These are phyloP conservation scores for Orycteropus afer DNA, from an alignment of 2,113 vertebrate genomes.

Conservation along the genomic window DNA sequence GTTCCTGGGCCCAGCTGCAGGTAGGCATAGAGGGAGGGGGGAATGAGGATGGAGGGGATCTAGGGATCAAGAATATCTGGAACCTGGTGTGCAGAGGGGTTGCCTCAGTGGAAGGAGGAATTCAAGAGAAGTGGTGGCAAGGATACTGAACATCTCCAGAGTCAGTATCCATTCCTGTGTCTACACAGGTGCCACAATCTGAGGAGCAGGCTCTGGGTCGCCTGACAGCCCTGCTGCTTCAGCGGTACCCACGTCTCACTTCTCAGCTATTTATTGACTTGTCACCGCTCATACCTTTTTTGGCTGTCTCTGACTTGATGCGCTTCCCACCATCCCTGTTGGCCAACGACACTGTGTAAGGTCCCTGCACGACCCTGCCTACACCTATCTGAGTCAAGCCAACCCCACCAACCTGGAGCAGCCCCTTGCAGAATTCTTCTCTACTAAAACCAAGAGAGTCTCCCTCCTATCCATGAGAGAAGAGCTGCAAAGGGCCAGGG, in stretches of 20 bases:
- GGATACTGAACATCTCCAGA: background rate
- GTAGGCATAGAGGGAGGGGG: slow-evolving; percentile 76
- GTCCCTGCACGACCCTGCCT: background rate
- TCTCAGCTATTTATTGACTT: slow-evolving; percentile 93
- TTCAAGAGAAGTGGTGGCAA: background rate
- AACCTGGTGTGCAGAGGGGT: background rate
- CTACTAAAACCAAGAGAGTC: background rate
- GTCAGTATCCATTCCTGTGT: background rate
- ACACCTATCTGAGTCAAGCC: background rate
- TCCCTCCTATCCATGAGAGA: background rate
- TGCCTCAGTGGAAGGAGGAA: background rate
- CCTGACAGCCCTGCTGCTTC: slow-evolving; percentile 91
- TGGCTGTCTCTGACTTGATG: slow-evolving; percentile 93
- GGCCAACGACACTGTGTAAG: slow-evolving; percentile 93
- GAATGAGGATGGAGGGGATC: too few species aligned
- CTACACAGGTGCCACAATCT: slow-evolving; percentile 86
- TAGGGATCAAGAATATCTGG: background rate
- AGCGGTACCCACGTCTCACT: slow-evolving; percentile 90
- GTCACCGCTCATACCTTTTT: slow-evolving; percentile 93
- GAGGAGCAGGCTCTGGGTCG: slow-evolving; percentile 91
- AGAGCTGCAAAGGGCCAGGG: background rate
- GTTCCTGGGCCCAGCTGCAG: slow-evolving; percentile 90
- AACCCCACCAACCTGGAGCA: background rate
- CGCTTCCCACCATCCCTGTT: slow-evolving; percentile 91
- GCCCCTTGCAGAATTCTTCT: background rate